Conservation (phyloP, 2,888 invertebrate genomes). For the Cyrtodaria siliqua region DNA sequence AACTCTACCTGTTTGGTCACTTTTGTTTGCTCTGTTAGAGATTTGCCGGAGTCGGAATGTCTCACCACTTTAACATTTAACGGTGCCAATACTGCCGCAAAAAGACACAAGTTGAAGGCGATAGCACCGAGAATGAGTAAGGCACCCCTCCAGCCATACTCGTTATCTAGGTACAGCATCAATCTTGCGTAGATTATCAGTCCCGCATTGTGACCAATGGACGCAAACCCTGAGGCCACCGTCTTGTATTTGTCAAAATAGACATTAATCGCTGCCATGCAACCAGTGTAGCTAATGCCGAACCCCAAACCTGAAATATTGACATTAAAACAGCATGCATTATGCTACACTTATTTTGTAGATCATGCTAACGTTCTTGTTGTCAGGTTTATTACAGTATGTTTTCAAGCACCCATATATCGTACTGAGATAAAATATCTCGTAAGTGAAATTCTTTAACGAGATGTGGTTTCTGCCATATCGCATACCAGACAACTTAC, state of each 20-base stretch:
- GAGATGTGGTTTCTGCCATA: too few relatives aligned
- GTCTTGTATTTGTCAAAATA: constrained; percentile 60
- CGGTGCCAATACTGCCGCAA: constrained; percentile 30
- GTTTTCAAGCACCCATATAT: too few relatives aligned
- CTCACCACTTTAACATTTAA: neutral
- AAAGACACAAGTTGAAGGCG: constrained; percentile 35
- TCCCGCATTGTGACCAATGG: constrained; percentile 46
- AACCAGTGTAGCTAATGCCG: constrained; percentile 49
- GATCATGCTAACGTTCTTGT: too few relatives aligned
- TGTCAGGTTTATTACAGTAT: too few relatives aligned
- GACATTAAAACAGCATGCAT: too few relatives aligned
- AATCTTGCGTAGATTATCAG: constrained; percentile 37
- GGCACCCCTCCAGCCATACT: constrained; percentile 47
- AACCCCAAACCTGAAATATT: constrained; percentile 48
- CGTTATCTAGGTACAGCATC: constrained; percentile 15
- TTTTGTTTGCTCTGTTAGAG: too few relatives aligned
- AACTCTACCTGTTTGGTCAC: too few relatives aligned
- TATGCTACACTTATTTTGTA: too few relatives aligned
- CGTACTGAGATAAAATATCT: too few relatives aligned
- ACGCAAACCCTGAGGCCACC: constrained; percentile 35
- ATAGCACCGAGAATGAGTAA: constrained; percentile 44
- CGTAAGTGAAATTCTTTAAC: too few relatives aligned
- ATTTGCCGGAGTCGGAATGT: too few relatives aligned
- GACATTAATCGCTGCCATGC: constrained; percentile 37
- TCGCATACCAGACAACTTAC: too few relatives aligned